Evolutionary conservation across 1,140 invertebrate species (phyloP), one percentile per base, ranked within the genome.

Genomic region (Polypedilum pembai): DNA sequence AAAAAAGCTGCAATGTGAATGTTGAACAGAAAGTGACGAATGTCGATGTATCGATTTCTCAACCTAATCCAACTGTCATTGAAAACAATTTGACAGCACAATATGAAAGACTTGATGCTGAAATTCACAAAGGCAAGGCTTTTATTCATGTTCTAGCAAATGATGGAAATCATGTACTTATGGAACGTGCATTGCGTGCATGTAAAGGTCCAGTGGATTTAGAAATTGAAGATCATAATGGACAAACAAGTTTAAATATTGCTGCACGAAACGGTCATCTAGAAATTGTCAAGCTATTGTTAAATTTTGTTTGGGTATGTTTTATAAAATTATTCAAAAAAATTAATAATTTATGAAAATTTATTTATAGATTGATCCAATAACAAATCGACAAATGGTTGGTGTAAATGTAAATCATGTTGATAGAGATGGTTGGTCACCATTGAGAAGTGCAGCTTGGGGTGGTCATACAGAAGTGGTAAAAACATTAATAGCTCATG

Each of bases 391-490:
- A 20, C 17, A 10, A 18, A 20, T 8, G 18, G 20, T 69, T 18
- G 92, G 92, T 1, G 93, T 94, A 0, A 85, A 87, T 77, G 86
- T 90, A 0, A 92, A 96, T 83, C 90, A 92, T 74, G 90, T 92
- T 7, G 95, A 97, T 83, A 88, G 88, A 40, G 95, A 97, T 80
- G 92, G 92, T 15, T 93, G 95, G 88, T 96, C 94, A 63, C 93
- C 94, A 3, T 83, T 97, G 41, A 84, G 92, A 77, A 91, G 92
- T 8, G 93, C 94, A 21, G 93, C 94, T 41, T 96, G 94, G 94
- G 94, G 93, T 75, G 94, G 95, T 17, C 94, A 97, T 79, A 93
- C 91, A 15, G 93, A 95, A 84, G 92, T 96, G 0, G 94, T 97
- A 1, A 89, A 91, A 74, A 85, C 91, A 21, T 83, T 97, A 18